A percentile compares a stretch with the other conserved stretches of the same genome.
Evolutionary conservation across 2,113 vertebrate genomes (phyloP).

Genomic region (Arizona elegans): DNA sequence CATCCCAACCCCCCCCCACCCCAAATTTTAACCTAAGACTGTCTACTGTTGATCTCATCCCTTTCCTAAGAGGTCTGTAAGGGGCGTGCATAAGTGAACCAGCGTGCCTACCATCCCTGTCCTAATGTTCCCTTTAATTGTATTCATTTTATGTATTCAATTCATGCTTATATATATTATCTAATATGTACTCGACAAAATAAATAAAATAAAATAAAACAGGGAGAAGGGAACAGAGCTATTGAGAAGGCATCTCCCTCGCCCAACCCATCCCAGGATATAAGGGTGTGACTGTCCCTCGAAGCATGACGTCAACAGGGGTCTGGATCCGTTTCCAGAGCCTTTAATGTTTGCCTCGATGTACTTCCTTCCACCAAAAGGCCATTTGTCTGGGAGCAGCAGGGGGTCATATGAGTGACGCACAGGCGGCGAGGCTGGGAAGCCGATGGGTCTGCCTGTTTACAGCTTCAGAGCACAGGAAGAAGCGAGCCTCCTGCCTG

Average conservation of each 20-base stretch:
- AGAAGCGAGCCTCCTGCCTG: background rate
- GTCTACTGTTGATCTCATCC: too few species aligned
- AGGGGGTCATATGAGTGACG: background rate
- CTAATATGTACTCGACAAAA: too few species aligned
- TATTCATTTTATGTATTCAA: too few species aligned
- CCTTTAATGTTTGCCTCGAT: background rate
- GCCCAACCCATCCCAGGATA: background rate
- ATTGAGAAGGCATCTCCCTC: background rate
- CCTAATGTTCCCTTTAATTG: too few species aligned
- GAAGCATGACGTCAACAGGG: background rate
- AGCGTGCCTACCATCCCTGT: too few species aligned
- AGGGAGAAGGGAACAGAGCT: too few species aligned
- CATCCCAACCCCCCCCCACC: too few species aligned
- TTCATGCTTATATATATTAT: too few species aligned
- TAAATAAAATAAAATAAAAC: too few species aligned
- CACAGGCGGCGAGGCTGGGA: background rate
- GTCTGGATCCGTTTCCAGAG: background rate
- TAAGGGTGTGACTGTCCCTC: background rate
- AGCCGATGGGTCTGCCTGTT: background rate
- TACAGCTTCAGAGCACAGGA: background rate
- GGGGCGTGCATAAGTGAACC: too few species aligned
- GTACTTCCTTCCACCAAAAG: background rate
- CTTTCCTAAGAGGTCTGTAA: too few species aligned
- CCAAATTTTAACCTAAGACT: too few species aligned
- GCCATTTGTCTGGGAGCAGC: background rate